Base-by-base conservation (phyloP, 2,113 vertebrate species). In the Crotalus viridis region DNA sequence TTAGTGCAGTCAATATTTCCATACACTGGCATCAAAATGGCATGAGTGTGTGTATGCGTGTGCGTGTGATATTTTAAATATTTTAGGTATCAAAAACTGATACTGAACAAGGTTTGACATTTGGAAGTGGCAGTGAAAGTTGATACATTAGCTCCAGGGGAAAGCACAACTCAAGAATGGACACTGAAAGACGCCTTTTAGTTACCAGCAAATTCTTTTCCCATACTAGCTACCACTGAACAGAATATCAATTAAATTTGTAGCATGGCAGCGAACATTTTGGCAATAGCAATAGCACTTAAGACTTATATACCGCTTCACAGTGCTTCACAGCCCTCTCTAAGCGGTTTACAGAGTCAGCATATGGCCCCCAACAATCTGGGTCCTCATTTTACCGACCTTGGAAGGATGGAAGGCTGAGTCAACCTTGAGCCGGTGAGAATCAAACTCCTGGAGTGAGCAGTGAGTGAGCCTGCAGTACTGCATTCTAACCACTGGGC, bases 121-220 rank as follows among this genome's bases (percentile, higher is more conserved):
- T 46, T 22, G 51, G 19, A 51, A 24, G 87, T 52, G 64, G 5
- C 3, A 48, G 24, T 87, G 26, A 90, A 61, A 85, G 93, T 19
- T 52, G 52, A 28, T 39, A 93, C 3, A 51, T 57, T 57, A 92
- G 24, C 85, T 88, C 93, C 55, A 52, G 89, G 33, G 74, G 74
- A 39, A 43, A 94, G 96, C 94, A 46, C 48, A 85, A n/a, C 54
- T 91, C 33, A 57, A 57, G 54, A 54, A 91, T 9, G 2, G 33
- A 28, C 26, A 64, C 26, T 13, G n/a, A 21, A 51, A 64, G 12
- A 12, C 9, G 8, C 4, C 85, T 95, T 94, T 93, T 89, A 95
- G 48, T 0, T 0, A 92, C 5, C 21, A 33, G 85, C 46, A 94
- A 10, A 64, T 89, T 3, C 92, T 64, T 91, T 69, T 51, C 89